Percentiles rank a stretch among this genome's conserved stretches.
Evolutionary conservation across 2,797 vertebrate species (phyloP).

Genomic region (Alca torda): DNA sequence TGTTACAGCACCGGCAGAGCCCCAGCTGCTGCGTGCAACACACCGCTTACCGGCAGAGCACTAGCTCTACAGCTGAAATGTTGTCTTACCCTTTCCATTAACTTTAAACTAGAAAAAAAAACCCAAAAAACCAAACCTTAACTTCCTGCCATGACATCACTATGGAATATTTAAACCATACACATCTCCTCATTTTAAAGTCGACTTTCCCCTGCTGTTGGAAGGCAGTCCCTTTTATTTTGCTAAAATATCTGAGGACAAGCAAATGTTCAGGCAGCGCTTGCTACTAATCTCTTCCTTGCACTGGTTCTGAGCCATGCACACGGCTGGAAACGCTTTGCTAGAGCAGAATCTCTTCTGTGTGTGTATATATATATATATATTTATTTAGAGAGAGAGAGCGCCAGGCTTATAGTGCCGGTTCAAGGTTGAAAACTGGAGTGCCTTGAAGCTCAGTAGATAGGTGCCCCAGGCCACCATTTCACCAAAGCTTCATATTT

Average conservation of each 20-base stretch:
- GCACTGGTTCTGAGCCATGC: background rate
- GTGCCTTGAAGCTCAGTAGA: background rate
- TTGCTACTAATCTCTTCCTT: background rate
- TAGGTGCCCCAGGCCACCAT: background rate
- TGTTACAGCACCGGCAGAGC: background rate
- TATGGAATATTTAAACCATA: background rate
- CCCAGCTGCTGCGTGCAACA: background rate
- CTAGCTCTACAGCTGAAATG: background rate
- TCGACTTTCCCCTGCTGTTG: background rate
- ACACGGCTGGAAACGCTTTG: background rate
- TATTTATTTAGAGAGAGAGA: too few relatives aligned
- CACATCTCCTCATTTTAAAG: background rate
- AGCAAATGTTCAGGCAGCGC: background rate
- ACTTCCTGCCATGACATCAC: background rate
- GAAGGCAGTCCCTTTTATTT: background rate
- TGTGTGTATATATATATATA: fast-evolving
- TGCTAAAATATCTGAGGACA: background rate
- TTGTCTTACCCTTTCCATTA: background rate
- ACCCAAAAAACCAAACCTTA: background rate
- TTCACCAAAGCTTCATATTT: background rate
- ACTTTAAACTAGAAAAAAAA: background rate
- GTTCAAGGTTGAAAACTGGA: background rate
- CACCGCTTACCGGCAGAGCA: background rate
- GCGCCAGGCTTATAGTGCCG: background rate
- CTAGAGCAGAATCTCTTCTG: background rate